Evolutionary conservation across 37 sponge, comb jelly and placozoan species (phyloP), one percentile per base, ranked within the genome.

Genomic region (Bolinopsis microptera): DNA sequence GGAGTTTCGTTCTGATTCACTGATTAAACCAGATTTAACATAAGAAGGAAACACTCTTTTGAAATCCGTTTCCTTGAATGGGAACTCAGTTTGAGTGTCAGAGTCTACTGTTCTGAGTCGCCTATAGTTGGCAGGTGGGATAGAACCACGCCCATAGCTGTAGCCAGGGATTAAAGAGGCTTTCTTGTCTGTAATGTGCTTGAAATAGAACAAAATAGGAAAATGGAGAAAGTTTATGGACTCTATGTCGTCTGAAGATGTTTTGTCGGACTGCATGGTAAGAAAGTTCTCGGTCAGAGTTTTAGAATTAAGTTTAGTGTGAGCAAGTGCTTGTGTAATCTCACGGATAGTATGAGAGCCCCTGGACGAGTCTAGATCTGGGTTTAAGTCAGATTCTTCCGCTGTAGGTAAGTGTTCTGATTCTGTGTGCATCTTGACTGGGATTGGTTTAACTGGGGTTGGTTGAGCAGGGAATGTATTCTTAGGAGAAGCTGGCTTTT

Each of bases 111-210:
- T 77, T 32, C 80, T 77, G 80, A 77, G 33, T 32, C 80, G 80
- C 36, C 36, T 77, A 77, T 77, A 77, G 0, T 32, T 32, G 0
- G 1, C 35, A 32, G 35, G 35, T 8, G 80, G 80, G 27, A 16
- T 28, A 1, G 80, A 77, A 32, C 80, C 80, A 0, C 80, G 35
- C 18, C 80, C 80, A 32, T 77, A 77, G 80, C 80, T 77, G 21
- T 77, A 77, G 22, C 80, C 80, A 18, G 80, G 35, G 18, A 77
- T 32, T 8, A 77, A 0, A 1, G 80, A 36, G 9, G 33, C 18
- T 32, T 34, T 32, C 33, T 32, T 28, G 35, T 77, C 80, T 9
- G 37, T 21, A 31, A 77, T 9, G 35, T 27, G 80, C 13, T 32
- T 27, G 36, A 77, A 77, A 32, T 77, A 35, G 37, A 77, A 77